Base-by-base conservation (phyloP, 2,113 vertebrate genomes). In the Gambusia holbrooki region DNA sequence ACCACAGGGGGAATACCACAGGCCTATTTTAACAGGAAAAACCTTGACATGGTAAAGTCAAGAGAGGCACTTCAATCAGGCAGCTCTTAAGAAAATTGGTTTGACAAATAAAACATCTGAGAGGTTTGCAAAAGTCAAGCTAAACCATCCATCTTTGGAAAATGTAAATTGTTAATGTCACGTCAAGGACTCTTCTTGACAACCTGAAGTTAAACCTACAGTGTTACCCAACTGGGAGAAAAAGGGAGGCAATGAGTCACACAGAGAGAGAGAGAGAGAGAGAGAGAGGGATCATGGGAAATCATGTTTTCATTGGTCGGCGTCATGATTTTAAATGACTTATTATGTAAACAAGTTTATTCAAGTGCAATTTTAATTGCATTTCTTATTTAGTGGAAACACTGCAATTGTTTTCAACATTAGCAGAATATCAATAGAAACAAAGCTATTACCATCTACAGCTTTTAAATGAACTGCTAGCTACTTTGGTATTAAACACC, bases 241-340 rank as follows among this genome's bases (percentile, higher is more conserved):
- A 69, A 71, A 30, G 51, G 76, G 76, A 88, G 65, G 71, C 33
- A 15, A 69, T 86, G 83, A 87, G 69, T 87, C 87, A 87, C 77
- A 70, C 71, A 76, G 77, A 74, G 66, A 19, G 10, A 37, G 35
- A 8, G 33, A 76, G 77, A 74, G 66, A 19, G 10, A 37, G 35
- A 8, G 33, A 7, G 32, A 10, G 35, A 35, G 35, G 1, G 33
- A 12, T 12, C 35, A 37, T 11, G 10, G 10, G 10, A 37, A 37
- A 37, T 8, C 7, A 35, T 7, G 35, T 12, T 37, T 37, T 12
- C 35, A 11, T 37, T 10, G 0, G 35, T 37, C 10, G 35, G 35
- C 35, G 10, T 37, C 35, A 37, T 37, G 35, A 37, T 37, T 37
- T 37, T 10, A 37, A 37, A 37, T 37, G 35, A 37, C 35, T 37